phyloP scores from a whole-genome alignment of 2,797 vertebrate species.

The Enteromius treurensis region DNA sequence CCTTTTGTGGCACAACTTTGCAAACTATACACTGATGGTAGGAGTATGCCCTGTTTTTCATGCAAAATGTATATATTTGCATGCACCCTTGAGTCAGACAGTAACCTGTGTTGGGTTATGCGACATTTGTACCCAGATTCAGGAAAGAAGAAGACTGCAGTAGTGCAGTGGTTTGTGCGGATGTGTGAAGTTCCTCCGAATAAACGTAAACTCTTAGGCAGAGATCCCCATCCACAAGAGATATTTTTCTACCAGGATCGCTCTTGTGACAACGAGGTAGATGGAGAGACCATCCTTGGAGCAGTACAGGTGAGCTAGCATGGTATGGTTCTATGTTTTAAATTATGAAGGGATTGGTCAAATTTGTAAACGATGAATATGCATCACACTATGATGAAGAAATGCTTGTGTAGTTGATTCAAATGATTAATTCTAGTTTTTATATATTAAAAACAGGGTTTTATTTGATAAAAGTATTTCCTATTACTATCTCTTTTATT shows the following conservation, averaged over 20 bases:
- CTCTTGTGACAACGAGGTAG: conserved; percentile 80
- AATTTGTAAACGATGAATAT: not conserved
- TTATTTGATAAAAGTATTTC: not conserved
- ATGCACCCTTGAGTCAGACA: not conserved
- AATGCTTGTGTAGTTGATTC: not conserved
- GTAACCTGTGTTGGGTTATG: not conserved
- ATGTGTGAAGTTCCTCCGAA: conserved; percentile 80
- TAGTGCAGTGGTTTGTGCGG: conserved; percentile 87
- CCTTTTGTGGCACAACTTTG: conserved; percentile 86
- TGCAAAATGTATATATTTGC: not conserved
- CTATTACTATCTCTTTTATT: not conserved
- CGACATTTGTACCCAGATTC: conserved; percentile 62
- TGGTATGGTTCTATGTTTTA: not conserved
- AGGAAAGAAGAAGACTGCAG: conserved; percentile 73
- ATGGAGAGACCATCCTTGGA: conserved; percentile 83
- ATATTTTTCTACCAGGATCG: conserved; percentile 83
- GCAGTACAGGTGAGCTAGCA: conserved; percentile 73
- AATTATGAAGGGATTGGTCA: not conserved
- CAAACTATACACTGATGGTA: conserved; percentile 86
- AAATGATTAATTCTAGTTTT: not conserved
- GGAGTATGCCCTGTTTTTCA: conserved; percentile 57
- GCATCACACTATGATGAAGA: not conserved
- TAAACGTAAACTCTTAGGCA: conserved; percentile 81
- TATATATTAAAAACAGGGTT: not conserved
- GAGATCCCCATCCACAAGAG: conserved; percentile 81